Evolutionary conservation across 2,797 vertebrate genomes (phyloP), one percentile per base, ranked within the genome.

Genomic region (Peromyscus melanophrys): DNA sequence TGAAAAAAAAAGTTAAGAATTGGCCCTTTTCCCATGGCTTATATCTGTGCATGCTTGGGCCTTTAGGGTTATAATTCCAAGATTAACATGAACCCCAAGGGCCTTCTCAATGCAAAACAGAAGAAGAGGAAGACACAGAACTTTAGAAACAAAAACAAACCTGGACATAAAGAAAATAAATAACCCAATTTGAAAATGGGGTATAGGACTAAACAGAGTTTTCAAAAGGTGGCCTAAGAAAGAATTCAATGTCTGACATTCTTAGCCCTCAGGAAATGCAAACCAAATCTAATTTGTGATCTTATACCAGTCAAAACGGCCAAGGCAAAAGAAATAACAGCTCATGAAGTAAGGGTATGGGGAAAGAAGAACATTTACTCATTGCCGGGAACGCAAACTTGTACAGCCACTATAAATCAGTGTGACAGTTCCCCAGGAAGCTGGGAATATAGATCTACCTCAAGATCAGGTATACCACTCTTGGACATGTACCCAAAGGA

Each of bases 1-100:
- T 94, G 81, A 86, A 93, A 95, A 37, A 96, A 69, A 69, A 90
- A 29, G 40, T 71, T 78, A 31, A 96, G 23, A 1, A 25, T 4
- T 19, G n/a, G 14, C 12, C 19, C 9, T 78, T 96, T 92, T 65
- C 71, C 65, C 65, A 92, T 0, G 52, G 69, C 63, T 96, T 63
- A 76, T 23, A 95, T 55, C 75, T 71, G 21, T 19, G 85, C 27
- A 37, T 86, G 9, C 16, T 71, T 16, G n/a, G 61, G 29, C 5
- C 65, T 63, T 17, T 6, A 69, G 43, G 37, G 49, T n/a, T 78
- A 43, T 0, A 52, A 37, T n/a, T 43, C 11, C 19, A 73, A 85
- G 19, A 80, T 40, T 78, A 69, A 92, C 75, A 89, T 61, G 8
- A 93, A 61, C 10, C 34, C 5, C 37, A 92, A 80, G 46, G 34